Evolutionary conservation across 2,797 vertebrate genomes (phyloP), one percentile per base, ranked within the genome.

Genomic region (Hafferia zeledoni): DNA sequence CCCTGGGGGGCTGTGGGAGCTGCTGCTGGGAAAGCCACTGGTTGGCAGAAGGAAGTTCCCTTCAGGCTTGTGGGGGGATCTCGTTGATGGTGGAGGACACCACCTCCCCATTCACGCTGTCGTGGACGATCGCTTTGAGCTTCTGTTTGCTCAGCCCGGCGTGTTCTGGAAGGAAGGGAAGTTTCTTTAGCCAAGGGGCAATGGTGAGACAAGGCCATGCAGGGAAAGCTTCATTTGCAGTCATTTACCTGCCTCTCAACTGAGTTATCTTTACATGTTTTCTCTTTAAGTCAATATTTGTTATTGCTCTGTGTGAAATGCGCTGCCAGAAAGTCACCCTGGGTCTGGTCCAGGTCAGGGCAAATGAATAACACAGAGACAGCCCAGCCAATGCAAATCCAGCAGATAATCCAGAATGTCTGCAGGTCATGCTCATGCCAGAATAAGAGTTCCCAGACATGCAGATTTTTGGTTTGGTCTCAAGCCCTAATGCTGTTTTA

Each of bases 91-190:
- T 97, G 90, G 98, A 97, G 79, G 96, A 95, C 28, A 98, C 90
- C 79, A 98, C 88, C 94, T 97, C 98, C 89, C 98, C 98, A 0
- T 98, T 97, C 87, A 98, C 28, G 2, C 85, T 98, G 86, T 98
- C 98, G 6, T 95, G 97, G 17, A 97, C 97, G 33, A 98, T 98
- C 5, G 97, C 95, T 87, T 89, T 98, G 84, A 98, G 94, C 76
- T 90, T 98, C 18, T 79, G 81, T 47, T 49, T 92, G 81, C 68
- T 43, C 71, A 83, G 88, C 55, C 15, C 77, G 4, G 67, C 49
- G 2, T n/a, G 30, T 30, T 71, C 94, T 97, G 87, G 61, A 94
- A 90, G 65, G 63, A 78, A 90, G 30, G 15, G 41, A 44, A 53
- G 13, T 76, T 39, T 69, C 41, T 82, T 96, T 83, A 92, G 25